Evolutionary conservation across 2,113 vertebrate species (phyloP).

Genomic region (Noturus placidus): DNA sequence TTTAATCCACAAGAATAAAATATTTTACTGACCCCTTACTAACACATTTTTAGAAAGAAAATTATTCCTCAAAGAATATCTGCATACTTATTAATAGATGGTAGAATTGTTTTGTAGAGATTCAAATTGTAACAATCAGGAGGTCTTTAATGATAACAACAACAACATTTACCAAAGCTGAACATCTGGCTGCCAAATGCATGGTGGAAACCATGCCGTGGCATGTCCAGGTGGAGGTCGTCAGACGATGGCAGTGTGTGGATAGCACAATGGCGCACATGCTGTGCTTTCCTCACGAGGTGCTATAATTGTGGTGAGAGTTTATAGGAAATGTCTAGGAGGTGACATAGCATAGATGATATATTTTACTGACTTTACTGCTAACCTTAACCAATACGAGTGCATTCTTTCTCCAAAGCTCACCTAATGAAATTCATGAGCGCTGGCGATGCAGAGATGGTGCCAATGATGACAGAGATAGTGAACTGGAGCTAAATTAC

Average conservation of each 20-base stretch:
- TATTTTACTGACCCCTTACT: neutral
- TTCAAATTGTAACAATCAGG: slow-evolving; percentile 44
- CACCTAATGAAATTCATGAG: slow-evolving; percentile 13
- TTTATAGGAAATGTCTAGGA: slow-evolving; percentile 18
- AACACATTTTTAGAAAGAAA: neutral
- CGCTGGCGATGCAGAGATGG: neutral
- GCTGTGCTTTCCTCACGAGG: slow-evolving; percentile 25
- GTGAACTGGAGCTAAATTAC: slow-evolving; percentile 12
- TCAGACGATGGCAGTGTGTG: slow-evolving; percentile 34
- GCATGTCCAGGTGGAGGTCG: slow-evolving; percentile 54
- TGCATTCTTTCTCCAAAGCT: neutral
- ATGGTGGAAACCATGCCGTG: neutral
- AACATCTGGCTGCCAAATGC: slow-evolving; percentile 71
- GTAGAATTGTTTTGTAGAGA: slow-evolving; percentile 20
- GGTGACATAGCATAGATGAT: neutral
- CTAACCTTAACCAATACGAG: neutral
- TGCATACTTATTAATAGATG: neutral
- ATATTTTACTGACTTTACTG: slow-evolving; percentile 5
- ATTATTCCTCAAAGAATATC: neutral
- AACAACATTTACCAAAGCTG: slow-evolving; percentile 56
- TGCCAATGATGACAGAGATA: slow-evolving; percentile 3
- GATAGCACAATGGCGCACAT: slow-evolving; percentile 48
- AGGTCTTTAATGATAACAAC: slow-evolving; percentile 53
- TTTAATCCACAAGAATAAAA: neutral
- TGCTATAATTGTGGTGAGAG: neutral